Percentiles rank a stretch among this genome's conserved stretches.
Conservation (phyloP, 2,797 vertebrate species). For the Gobionotothen gibberifrons region DNA sequence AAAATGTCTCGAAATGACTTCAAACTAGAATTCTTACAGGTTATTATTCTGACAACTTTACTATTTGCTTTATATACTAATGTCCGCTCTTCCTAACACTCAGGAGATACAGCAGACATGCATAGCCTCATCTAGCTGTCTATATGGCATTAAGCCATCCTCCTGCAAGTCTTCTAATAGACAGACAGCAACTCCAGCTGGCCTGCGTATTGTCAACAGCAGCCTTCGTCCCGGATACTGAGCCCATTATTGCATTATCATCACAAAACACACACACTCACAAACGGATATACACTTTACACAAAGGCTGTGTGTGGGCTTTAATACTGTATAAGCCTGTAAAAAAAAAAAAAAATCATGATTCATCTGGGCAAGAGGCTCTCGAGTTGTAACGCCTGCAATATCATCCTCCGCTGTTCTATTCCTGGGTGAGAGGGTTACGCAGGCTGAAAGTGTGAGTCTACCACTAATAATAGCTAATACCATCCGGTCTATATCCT, state of each 20-base stretch:
- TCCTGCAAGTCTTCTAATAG: slow-evolving; percentile 26
- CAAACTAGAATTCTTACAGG: no score
- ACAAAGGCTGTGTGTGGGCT: slow-evolving; percentile 65
- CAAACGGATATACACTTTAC: slow-evolving; percentile 33
- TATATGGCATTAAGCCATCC: slow-evolving; percentile 52
- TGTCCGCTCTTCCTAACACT: no score
- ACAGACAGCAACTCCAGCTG: slow-evolving; percentile 69
- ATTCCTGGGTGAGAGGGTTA: slow-evolving; percentile 52
- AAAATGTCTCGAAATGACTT: no score
- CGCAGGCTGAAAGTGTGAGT: slow-evolving; percentile 47
- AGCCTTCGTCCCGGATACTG: slow-evolving; percentile 71
- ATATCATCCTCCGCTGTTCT: slow-evolving; percentile 55
- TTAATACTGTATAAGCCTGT: slow-evolving; percentile 44
- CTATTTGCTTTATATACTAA: no score
- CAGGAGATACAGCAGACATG: no score
- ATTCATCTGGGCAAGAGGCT: slow-evolving; percentile 57
- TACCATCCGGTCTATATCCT: slow-evolving; percentile 54
- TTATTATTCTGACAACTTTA: no score
- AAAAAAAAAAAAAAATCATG: slow-evolving; percentile 39
- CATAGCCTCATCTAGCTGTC: neutral
- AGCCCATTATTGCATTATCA: slow-evolving; percentile 74
- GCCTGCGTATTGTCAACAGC: slow-evolving; percentile 73
- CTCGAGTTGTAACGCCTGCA: slow-evolving; percentile 41
- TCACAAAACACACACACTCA: slow-evolving; percentile 53
- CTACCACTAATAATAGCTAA: slow-evolving; percentile 64